A percentile compares a stretch with the other conserved stretches of the same genome.
These are phyloP conservation scores for Ctenodactylus gundi DNA, from an alignment of 2,113 vertebrate genomes.

Conservation along the genomic window DNA sequence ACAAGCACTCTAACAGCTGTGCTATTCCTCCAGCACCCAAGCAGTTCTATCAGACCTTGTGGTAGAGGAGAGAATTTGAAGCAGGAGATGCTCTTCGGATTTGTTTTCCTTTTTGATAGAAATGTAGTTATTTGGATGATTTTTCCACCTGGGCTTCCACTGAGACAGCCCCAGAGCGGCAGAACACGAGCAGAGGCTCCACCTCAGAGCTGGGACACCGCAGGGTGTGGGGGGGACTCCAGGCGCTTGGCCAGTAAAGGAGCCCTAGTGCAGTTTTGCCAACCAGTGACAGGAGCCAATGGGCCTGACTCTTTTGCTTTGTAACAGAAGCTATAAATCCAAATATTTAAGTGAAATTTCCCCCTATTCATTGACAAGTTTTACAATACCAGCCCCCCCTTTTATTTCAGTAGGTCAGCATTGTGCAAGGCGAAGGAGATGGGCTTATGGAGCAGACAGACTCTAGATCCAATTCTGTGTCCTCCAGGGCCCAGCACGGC, in stretches of 20 bases:
- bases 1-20: too few relatives aligned
- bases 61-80: neutral
- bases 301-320: neutral
- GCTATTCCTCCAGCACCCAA: too few relatives aligned
- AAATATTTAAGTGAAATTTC: neutral
- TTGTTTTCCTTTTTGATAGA: slow-evolving; percentile 12
- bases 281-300: neutral
- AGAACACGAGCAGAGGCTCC: neutral
- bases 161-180: neutral
- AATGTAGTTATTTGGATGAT: neutral
- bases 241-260: too few relatives aligned
- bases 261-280: neutral
- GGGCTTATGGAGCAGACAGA: neutral
- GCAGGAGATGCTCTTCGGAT: neutral
- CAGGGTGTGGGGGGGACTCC: neutral
- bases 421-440: neutral
- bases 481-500: too few relatives aligned
- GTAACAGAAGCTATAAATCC: neutral
- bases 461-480: neutral
- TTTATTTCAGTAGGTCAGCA: too few relatives aligned
- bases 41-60: too few relatives aligned
- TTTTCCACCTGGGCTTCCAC: neutral
- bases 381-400: too few relatives aligned
- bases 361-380: too few relatives aligned
- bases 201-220: too few relatives aligned